Conservation (phyloP, 2,113 vertebrate genomes). For the Rhizomys pruinosus region DNA sequence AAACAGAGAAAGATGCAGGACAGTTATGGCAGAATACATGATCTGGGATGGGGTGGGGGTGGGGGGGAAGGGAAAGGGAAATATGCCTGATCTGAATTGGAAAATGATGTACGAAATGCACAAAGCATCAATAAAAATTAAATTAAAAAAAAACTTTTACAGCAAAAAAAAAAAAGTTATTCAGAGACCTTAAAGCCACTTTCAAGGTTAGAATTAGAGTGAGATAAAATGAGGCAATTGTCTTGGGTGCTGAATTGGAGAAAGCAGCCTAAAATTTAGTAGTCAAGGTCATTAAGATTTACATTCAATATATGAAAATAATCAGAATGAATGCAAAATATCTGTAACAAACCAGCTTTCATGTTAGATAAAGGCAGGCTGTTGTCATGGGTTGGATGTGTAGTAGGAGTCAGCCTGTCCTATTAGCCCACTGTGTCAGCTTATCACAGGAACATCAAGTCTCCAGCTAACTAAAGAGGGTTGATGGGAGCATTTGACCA, state of each 20-base stretch:
- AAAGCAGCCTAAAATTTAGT: not conserved
- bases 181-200: not conserved
- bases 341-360: not conserved
- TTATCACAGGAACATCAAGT: no score
- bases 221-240: not conserved
- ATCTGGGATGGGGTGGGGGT: no score
- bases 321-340: not conserved
- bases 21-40: no score
- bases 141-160: no score
- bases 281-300: not conserved
- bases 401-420: not conserved
- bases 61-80: no score
- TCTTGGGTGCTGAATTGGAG: not conserved
- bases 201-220: not conserved
- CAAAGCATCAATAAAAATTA: no score
- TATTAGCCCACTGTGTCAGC: rapidly evolving
- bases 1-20: no score
- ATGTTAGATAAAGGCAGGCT: not conserved
- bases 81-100: no score
- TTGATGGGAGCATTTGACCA: not conserved
- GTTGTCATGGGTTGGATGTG: not conserved
- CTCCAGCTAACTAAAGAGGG: not conserved
- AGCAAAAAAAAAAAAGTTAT: no score
- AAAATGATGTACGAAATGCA: no score
- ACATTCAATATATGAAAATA: not conserved